These are phyloP conservation scores for Atopsyche davidsoni DNA, from an alignment of 1,140 invertebrate genomes.

Conservation along the genomic window DNA sequence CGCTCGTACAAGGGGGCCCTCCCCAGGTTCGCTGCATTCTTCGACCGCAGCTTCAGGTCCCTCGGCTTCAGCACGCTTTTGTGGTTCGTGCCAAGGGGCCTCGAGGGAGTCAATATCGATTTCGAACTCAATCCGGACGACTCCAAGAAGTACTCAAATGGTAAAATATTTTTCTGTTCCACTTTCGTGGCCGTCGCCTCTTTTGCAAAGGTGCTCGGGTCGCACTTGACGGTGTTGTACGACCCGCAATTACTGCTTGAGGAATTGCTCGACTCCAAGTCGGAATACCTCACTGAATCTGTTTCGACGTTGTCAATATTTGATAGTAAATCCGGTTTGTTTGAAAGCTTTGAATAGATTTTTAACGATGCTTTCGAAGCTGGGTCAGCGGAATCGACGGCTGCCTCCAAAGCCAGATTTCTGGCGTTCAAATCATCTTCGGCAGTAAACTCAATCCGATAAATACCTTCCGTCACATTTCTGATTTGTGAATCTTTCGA, in stretches of 20 bases:
- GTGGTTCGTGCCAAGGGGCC: slow-evolving; percentile 63
- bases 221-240: slow-evolving; percentile 48
- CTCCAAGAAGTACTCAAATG: slow-evolving; percentile 71
- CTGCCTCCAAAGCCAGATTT: slow-evolving; percentile 33
- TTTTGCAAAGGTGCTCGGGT: slow-evolving; percentile 36
- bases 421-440: slow-evolving; percentile 29
- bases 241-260: slow-evolving; percentile 48
- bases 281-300: slow-evolving; percentile 48
- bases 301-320: slow-evolving; percentile 50
- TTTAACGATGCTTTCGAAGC: slow-evolving; percentile 20
- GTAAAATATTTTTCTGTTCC: slow-evolving; percentile 35
- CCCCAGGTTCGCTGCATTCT: slow-evolving; percentile 10
- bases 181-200: slow-evolving; percentile 20
- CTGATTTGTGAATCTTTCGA: slow-evolving; percentile 5
- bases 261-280: slow-evolving; percentile 49
- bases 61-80: slow-evolving; percentile 70
- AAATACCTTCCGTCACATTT: slow-evolving; percentile 12
- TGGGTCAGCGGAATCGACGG: slow-evolving; percentile 27
- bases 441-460: slow-evolving; percentile 27
- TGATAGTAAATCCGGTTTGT: slow-evolving; percentile 48
- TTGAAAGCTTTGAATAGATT: slow-evolving; percentile 38
- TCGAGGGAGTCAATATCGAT: slow-evolving; percentile 66
- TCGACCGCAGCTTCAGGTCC: slow-evolving; percentile 60
- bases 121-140: slow-evolving; percentile 75
- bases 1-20: slow-evolving; percentile 23